These are phyloP conservation scores for Rhamphomyia laevipes DNA, from an alignment of 2,888 invertebrate genomes.

Conservation along the genomic window DNA sequence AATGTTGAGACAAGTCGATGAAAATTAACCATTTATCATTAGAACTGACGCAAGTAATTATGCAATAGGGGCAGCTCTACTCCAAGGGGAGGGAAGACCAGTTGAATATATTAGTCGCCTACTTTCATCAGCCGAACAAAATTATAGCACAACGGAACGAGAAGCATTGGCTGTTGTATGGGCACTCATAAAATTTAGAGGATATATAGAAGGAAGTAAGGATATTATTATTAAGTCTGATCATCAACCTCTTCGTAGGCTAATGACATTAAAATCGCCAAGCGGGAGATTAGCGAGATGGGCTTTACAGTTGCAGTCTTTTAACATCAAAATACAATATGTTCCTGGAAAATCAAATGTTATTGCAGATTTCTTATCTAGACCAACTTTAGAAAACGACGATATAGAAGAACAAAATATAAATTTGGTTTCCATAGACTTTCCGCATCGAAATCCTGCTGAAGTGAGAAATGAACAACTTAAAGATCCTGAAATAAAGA, in stretches of 20 bases:
- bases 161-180: constrained; percentile 29
- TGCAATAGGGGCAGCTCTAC: constrained; percentile 18
- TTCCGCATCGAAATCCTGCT: constrained; percentile 11
- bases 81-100: constrained; percentile 1
- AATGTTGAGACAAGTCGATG: constrained; percentile 15
- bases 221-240: constrained; percentile 26
- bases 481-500: constrained; percentile 14
- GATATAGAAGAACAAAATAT: neutral
- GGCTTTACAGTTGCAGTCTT: constrained; percentile 32
- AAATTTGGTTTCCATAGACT: constrained; percentile 7
- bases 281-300: constrained; percentile 35
- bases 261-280: constrained; percentile 31
- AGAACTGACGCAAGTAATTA: constrained; percentile 21
- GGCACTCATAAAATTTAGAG: constrained; percentile 29
- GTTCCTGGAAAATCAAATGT: constrained; percentile 27
- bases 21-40: constrained; percentile 17
- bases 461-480: constrained; percentile 15
- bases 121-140: constrained; percentile 18
- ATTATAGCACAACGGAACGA: constrained; percentile 27
- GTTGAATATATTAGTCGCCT: no score
- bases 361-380: constrained; percentile 14
- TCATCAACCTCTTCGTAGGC: constrained; percentile 35
- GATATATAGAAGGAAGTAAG: constrained; percentile 29
- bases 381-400: constrained; percentile 1
- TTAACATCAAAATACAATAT: constrained; percentile 29